Conservation (phyloP, 2,113 vertebrate species). For the Atherinomorus stipes region DNA sequence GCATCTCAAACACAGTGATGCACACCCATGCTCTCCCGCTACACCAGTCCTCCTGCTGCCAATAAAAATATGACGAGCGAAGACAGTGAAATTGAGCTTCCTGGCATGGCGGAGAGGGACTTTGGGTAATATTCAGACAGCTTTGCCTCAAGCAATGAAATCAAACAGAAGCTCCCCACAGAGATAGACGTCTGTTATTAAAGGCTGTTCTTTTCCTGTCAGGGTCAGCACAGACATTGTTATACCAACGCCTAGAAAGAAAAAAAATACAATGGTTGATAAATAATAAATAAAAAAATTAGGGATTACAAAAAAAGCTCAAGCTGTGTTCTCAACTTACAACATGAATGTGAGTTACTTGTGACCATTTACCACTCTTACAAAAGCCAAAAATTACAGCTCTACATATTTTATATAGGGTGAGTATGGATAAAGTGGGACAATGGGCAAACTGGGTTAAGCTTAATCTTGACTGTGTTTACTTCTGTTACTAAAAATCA, state of each 20-base stretch:
- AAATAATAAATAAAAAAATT: constrained; percentile 18
- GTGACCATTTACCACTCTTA: constrained; percentile 43
- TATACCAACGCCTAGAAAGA: constrained; percentile 32
- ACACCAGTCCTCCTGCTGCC: constrained; percentile 59
- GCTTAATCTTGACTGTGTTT: no score
- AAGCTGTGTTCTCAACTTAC: constrained; percentile 15
- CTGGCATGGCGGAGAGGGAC: constrained; percentile 62
- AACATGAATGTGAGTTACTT: constrained; percentile 17
- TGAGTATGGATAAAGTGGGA: no score
- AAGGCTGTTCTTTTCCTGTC: constrained; percentile 76
- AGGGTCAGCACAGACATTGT: constrained; percentile 70
- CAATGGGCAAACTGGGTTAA: no score
- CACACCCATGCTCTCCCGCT: constrained; percentile 34
- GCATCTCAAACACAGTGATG: constrained; percentile 43
- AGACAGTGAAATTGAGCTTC: constrained; percentile 74
- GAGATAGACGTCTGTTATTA: constrained; percentile 77
- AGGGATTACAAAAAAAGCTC: not conserved
- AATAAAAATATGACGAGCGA: constrained; percentile 72
- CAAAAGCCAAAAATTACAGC: constrained; percentile 37
- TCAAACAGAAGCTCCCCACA: constrained; percentile 73
- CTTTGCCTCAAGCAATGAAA: constrained; percentile 75
- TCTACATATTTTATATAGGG: no score
- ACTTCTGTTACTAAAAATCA: no score
- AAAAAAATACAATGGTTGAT: constrained; percentile 15
- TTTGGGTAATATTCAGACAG: constrained; percentile 79